Percentiles rank a stretch among this genome's conserved stretches.
Conservation (phyloP, 2,888 invertebrate species). For the Drosophila seclusa region DNA sequence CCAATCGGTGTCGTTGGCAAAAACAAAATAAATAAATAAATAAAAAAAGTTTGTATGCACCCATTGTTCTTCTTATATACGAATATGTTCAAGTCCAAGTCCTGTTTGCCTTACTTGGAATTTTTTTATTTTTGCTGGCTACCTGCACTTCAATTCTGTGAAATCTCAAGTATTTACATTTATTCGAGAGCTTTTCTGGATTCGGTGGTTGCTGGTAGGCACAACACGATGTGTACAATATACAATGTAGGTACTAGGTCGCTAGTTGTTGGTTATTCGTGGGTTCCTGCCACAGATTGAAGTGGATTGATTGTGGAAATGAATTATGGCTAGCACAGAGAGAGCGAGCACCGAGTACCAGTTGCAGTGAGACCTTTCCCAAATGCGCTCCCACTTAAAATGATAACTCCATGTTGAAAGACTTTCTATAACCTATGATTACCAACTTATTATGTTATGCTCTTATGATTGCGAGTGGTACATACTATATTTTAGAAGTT, state of each 20-base stretch:
- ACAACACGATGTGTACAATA: constrained; percentile 10
- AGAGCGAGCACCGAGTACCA: constrained; percentile 1
- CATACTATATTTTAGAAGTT: not conserved
- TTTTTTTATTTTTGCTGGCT: constrained; percentile 54
- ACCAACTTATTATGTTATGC: not conserved
- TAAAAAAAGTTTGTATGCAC: constrained; percentile 41
- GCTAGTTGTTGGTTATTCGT: constrained; percentile 6
- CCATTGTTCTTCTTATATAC: constrained; percentile 65
- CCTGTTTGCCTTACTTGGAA: constrained; percentile 62
- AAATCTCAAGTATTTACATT: constrained; percentile 75
- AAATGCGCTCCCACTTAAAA: not conserved
- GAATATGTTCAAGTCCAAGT: constrained; percentile 12
- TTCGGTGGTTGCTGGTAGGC: constrained; percentile 9
- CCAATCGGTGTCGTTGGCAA: constrained; percentile 9
- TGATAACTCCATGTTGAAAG: not conserved
- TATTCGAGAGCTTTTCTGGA: constrained; percentile 51
- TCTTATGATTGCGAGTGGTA: not conserved
- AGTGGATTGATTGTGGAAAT: constrained; percentile 60
- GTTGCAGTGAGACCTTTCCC: not conserved
- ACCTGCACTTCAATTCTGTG: constrained; percentile 63
- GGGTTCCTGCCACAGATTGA: constrained; percentile 41
- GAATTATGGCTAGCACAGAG: constrained; percentile 37
- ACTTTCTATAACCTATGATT: not conserved
- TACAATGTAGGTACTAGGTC: constrained; percentile 22
- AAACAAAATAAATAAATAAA: constrained; percentile 10